Base-by-base conservation (phyloP, 2,888 invertebrate genomes). In the Drosophila kokeensis region DNA sequence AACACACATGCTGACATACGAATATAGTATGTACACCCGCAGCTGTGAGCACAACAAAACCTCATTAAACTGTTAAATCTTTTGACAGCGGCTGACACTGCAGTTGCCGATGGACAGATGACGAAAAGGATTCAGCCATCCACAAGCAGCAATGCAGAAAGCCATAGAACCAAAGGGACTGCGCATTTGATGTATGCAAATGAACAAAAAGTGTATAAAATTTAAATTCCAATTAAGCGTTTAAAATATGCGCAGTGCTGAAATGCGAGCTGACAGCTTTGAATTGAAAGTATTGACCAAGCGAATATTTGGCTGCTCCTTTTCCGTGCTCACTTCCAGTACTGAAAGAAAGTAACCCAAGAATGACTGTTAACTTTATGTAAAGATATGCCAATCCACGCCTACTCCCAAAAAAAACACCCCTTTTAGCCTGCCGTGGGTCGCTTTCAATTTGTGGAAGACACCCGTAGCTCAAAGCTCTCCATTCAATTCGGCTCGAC, bases 11-110 rank as follows among this genome's bases (percentile, higher is more conserved):
- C 58, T 69, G 74, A 87, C 69, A 82, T 57, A 69, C 67, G 54
- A 75, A 80, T 70, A 66, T 45, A 38, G 52, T 24, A 70, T 18
- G 63, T 13, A 45, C 13, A 61, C 87, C 81, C 76, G 69, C 73
- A 73, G 85, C 62, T 79, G 76, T 74, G 87, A 76, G 75, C 76
- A 61, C 65, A 79, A 80, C 50, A 83, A 88, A 89, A 87, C 90
- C 85, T 89, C 85, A 86, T 86, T 86, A 89, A 86, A 89, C 86
- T 84, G 89, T 89, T 86, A 86, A 87, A 80, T 82, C 89, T 89
- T 87, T 82, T 87, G 88, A 82, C 89, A 89, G 69, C 58, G 71
- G 15, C 64, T 65, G 73, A 66, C 77, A 67, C 49, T 62, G 42
- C 58, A 54, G 73, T 38, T 58, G 74, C 50, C 68, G 69, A 57